Percentiles rank a stretch among this genome's conserved stretches.
These are phyloP conservation scores for Pao palembangensis DNA, from an alignment of 2,113 vertebrate genomes.

Conservation along the genomic window DNA sequence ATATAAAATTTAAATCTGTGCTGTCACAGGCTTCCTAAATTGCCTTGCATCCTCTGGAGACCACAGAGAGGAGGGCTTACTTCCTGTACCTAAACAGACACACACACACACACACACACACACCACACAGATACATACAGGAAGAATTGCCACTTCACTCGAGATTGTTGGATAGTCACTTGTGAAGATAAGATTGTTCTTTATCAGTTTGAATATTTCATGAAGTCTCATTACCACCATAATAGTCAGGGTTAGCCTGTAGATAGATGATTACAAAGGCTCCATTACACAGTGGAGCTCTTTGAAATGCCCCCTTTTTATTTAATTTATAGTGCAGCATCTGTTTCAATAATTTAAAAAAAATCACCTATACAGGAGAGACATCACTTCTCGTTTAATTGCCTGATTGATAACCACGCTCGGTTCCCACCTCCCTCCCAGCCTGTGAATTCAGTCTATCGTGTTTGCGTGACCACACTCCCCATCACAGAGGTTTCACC, in stretches of 20 bases:
- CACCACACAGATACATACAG: background rate
- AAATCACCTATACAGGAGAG: slow-evolving; percentile 4
- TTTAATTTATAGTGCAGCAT: slow-evolving; percentile 1
- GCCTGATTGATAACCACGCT: slow-evolving; percentile 14
- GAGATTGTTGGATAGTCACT: background rate
- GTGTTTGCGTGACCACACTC: background rate
- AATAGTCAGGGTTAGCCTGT: slow-evolving; percentile 2
- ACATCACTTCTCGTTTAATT: background rate
- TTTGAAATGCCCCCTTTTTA: slow-evolving; percentile 1
- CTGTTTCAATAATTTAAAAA: background rate
- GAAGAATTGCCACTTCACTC: slow-evolving; percentile 8
- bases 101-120: background rate
- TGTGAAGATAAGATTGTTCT: slow-evolving; percentile 1
- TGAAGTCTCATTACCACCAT: slow-evolving; percentile 15
- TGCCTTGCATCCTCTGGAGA: slow-evolving; percentile 24
- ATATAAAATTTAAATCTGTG: slow-evolving; percentile 25
- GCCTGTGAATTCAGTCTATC: slow-evolving; percentile 11
- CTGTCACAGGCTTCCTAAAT: slow-evolving; percentile 32
- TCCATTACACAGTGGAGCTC: background rate
- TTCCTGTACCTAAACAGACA: background rate
- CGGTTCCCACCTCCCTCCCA: background rate
- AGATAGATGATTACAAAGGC: slow-evolving; percentile 1
- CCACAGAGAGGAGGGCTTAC: slow-evolving; percentile 9
- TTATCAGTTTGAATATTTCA: slow-evolving; percentile 11
- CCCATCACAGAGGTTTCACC: too few relatives aligned